Evolutionary conservation across 2,797 vertebrate species (phyloP), one percentile per base, ranked within the genome.

Genomic region (Miichthys miiuy): DNA sequence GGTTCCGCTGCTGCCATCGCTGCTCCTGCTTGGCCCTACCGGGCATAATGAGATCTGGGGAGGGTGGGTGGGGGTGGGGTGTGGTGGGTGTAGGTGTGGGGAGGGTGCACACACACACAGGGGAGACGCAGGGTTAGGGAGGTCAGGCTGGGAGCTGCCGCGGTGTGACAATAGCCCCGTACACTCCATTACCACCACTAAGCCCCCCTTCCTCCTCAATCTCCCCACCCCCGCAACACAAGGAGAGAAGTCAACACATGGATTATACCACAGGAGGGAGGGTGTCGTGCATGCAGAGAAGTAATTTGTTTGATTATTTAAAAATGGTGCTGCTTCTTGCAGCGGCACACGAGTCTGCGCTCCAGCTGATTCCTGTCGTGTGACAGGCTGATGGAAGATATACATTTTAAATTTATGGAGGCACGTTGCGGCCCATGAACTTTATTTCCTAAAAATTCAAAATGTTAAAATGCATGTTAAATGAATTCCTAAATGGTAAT

Each of bases 201-300:
- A 27, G n/a, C 41, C 55, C 30, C 52, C 17, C 10, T 34, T 34
- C 34, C 34, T 34, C 7, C 34, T 34, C 34, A 5, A 50, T 34
- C 65, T 8, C 47, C 76, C 61, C 42, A 42, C 56, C 78, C 65
- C 68, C 25, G 2, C 47, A 46, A 65, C 75, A 83, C 77, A 66
- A 64, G 55, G 10, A 78, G 14, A 81, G 56, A 81, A 84, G 85
- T 82, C 84, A 90, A 88, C 88, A 90, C 87, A 87, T 83, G 78
- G 68, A 87, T 87, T 83, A 67, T 23, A 62, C 64, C 46, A 67
- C 52, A 60, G 61, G 68, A 66, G 68, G 62, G 72, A 44, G 77
- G 68, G 65, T 2, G 70, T 47, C 51, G 71, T 0, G 5, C 79
- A 84, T 60, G 64, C 67, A 61, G 72, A 41, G n/a, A 75, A 83